phyloP scores from a whole-genome alignment of 2,113 vertebrate species.

The Ibidorhyncha struthersii region DNA sequence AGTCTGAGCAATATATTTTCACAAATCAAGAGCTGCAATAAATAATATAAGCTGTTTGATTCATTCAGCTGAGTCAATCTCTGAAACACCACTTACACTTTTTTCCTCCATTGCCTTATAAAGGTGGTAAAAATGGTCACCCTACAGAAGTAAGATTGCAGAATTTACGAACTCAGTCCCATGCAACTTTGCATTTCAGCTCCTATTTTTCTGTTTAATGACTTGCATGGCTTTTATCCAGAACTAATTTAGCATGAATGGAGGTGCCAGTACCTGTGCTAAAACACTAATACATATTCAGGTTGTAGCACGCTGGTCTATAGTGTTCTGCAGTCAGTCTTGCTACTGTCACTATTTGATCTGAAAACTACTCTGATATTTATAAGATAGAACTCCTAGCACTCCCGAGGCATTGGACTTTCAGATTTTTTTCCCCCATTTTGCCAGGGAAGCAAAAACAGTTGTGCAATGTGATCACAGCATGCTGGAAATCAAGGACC shows the following conservation, averaged over 20 bases:
- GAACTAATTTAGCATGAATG: not conserved
- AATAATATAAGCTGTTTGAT: not conserved
- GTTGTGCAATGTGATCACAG: not conserved
- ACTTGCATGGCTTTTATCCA: not conserved
- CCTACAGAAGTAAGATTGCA: not conserved
- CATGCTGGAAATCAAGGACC: not conserved
- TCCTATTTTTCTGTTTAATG: not conserved
- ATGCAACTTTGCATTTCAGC: not conserved
- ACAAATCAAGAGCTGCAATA: not conserved
- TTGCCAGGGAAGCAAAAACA: not conserved
- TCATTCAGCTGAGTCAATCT: not conserved
- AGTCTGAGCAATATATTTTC: not conserved
- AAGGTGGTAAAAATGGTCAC: not conserved
- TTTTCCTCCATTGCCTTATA: not conserved
- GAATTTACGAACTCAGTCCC: not conserved
- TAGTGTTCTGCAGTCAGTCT: not conserved
- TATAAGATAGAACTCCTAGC: not conserved
- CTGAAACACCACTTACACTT: not conserved
- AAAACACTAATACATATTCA: not conserved
- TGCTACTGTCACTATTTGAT: not conserved
- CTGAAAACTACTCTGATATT: not conserved
- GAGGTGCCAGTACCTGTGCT: not conserved
- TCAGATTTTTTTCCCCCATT: not conserved
- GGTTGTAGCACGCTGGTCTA: not conserved
- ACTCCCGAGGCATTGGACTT: not conserved